Conservation (phyloP, 1,140 invertebrate genomes). For the Magallana gigas region DNA sequence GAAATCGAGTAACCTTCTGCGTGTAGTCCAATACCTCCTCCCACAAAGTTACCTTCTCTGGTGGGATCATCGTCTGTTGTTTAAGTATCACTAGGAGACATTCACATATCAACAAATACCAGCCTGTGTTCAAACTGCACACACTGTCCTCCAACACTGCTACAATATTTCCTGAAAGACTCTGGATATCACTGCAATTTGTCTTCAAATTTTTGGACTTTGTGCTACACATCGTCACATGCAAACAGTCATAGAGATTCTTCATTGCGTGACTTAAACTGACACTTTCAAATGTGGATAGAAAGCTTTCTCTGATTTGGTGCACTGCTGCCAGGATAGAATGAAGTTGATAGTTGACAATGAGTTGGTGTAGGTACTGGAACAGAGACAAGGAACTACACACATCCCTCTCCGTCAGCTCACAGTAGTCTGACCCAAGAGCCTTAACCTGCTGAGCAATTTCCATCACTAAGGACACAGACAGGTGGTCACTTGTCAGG, state of each 20-base stretch:
- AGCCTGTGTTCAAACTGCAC: background rate
- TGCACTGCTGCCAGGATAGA: constrained; percentile 15
- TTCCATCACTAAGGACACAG: background rate
- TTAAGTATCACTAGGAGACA: constrained; percentile 14
- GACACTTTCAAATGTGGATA: constrained; percentile 1
- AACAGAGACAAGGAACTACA: constrained; percentile 16
- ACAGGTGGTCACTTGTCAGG: background rate
- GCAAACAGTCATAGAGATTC: background rate
- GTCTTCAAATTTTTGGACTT: background rate
- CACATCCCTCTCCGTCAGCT: background rate
- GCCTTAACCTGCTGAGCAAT: background rate
- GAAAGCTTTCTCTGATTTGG: background rate
- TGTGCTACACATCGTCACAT: background rate
- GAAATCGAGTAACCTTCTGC: background rate
- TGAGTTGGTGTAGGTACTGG: constrained; percentile 20
- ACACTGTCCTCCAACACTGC: background rate
- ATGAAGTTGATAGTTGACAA: constrained; percentile 2
- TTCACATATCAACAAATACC: background rate
- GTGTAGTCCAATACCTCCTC: constrained; percentile 6
- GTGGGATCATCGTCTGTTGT: background rate
- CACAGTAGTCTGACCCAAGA: background rate
- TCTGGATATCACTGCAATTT: background rate
- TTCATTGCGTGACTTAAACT: background rate
- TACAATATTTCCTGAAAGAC: constrained; percentile 10
- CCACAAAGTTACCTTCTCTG: background rate